Evolutionary conservation across 1,140 invertebrate genomes (phyloP).

Genomic region (Drosophila jambulina): DNA sequence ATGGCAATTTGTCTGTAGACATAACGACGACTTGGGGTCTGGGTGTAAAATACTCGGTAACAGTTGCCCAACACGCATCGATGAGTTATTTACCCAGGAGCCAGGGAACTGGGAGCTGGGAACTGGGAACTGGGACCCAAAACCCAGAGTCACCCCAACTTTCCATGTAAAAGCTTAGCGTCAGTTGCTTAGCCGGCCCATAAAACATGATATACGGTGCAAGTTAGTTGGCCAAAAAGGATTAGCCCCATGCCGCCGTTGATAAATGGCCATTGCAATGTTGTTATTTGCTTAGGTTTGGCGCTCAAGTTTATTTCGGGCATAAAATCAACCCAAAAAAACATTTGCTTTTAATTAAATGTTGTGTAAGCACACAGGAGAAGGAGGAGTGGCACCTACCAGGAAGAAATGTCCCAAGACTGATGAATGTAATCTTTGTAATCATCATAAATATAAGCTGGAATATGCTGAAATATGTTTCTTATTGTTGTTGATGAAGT

Average conservation of each 20-base stretch:
- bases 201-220: slow-evolving; percentile 80
- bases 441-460: slow-evolving; percentile 41
- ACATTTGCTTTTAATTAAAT: slow-evolving; percentile 83
- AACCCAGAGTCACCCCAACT: background rate
- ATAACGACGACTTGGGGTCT: slow-evolving; percentile 61
- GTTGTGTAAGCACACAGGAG: slow-evolving; percentile 16
- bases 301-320: slow-evolving; percentile 57
- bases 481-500: background rate
- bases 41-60: slow-evolving; percentile 75
- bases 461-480: background rate
- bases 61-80: slow-evolving; percentile 78
- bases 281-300: slow-evolving; percentile 72
- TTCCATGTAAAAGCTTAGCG: slow-evolving; percentile 73
- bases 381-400: background rate
- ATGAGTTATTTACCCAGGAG: slow-evolving; percentile 71
- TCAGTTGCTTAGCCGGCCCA: slow-evolving; percentile 79
- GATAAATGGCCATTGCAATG: slow-evolving; percentile 65
- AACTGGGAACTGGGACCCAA: background rate
- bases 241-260: slow-evolving; percentile 63
- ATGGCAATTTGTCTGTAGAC: slow-evolving; percentile 83
- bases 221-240: slow-evolving; percentile 77
- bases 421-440: slow-evolving; percentile 43
- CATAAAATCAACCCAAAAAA: slow-evolving; percentile 77
- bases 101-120: background rate
- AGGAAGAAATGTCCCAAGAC: background rate